Percentiles rank a stretch among this genome's conserved stretches.
Conservation (phyloP, 1,140 invertebrate genomes). For the Stegodyphus dumicola region DNA sequence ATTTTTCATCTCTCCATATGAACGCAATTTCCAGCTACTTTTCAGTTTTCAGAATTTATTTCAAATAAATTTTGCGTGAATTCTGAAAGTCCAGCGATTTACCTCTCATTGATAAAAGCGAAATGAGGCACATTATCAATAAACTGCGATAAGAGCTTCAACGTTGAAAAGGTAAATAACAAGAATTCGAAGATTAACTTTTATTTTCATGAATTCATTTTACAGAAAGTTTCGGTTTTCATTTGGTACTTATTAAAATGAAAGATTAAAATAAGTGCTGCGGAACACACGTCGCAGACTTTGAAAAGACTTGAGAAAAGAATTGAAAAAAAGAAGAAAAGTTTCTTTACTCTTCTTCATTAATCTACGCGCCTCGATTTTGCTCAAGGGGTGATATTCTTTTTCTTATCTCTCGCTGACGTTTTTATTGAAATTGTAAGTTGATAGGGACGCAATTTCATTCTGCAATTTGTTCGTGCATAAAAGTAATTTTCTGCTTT, state of each 20-base stretch:
- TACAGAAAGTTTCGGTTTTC: background rate
- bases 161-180: too few relatives aligned
- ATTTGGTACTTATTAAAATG: background rate
- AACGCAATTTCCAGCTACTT: too few relatives aligned
- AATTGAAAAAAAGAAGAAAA: background rate
- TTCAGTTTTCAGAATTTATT: too few relatives aligned
- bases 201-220: background rate
- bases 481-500: constrained; percentile 32
- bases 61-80: too few relatives aligned
- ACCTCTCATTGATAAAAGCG: too few relatives aligned
- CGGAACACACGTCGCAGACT: background rate
- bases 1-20: too few relatives aligned
- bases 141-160: too few relatives aligned
- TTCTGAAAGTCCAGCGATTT: too few relatives aligned
- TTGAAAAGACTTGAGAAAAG: too few relatives aligned
- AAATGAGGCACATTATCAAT: too few relatives aligned
- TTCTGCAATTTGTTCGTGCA: constrained; percentile 3
- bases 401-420: background rate
- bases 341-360: background rate
- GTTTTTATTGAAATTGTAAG: background rate
- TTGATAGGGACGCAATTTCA: background rate
- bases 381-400: background rate
- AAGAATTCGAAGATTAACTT: too few relatives aligned
- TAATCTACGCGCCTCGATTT: constrained; percentile 16
- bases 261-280: background rate